Evolutionary conservation across 2,113 vertebrate species (phyloP).

Genomic region (Nycticorax nycticorax): DNA sequence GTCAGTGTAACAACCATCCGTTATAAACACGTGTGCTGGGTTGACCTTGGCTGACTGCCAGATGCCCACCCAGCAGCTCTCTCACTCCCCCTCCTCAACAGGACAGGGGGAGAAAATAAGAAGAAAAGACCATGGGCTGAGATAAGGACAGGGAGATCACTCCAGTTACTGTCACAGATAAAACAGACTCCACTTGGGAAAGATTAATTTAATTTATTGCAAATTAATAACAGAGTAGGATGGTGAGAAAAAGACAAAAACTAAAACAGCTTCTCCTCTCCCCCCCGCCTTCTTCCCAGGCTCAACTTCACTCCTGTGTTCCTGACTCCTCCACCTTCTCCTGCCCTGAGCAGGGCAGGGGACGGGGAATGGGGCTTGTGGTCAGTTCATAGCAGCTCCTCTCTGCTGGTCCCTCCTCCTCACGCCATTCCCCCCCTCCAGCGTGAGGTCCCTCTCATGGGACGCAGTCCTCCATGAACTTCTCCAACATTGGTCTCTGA

Average conservation of each 20-base stretch:
- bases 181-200: not conserved
- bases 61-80: not conserved
- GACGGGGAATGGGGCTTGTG: not conserved
- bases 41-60: not conserved
- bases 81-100: not conserved
- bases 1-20: not conserved
- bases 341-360: fast-evolving
- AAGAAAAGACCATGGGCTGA: not conserved
- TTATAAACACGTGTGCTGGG: not conserved
- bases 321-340: not conserved
- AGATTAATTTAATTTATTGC: not conserved
- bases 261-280: not conserved
- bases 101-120: not conserved
- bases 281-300: not conserved
- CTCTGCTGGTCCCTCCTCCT: not conserved
- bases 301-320: not conserved
- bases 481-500: not conserved
- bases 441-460: not conserved
- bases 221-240: not conserved
- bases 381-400: not conserved
- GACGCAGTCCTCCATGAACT: not conserved
- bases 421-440: not conserved
- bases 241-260: not conserved
- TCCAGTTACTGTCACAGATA: not conserved
- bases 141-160: not conserved